These are phyloP conservation scores for Epizoanthus rinbou DNA, from an alignment of 92 coral and sea anemone species.

Conservation along the genomic window DNA sequence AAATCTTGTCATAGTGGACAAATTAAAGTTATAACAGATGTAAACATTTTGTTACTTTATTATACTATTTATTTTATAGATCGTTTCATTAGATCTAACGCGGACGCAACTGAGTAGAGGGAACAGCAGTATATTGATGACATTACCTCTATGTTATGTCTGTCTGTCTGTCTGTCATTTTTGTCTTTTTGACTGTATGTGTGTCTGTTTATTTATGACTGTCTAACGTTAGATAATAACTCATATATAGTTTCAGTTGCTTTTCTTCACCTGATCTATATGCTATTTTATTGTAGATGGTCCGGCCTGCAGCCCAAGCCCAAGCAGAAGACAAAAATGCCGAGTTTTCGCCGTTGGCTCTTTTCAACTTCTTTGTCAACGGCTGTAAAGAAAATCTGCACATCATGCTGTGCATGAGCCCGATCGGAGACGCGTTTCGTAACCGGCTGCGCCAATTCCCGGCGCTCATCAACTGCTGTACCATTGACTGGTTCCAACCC, in stretches of 20 bases:
- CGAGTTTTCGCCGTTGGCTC: constrained; percentile 95
- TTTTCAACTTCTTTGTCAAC: constrained; percentile 96
- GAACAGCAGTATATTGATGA: not conserved
- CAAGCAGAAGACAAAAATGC: constrained; percentile 98
- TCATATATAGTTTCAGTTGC: not conserved
- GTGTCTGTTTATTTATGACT: no score
- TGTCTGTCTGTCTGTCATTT: no score
- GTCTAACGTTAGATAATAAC: no score
- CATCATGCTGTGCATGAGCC: constrained; percentile 99
- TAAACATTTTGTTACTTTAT: no score
- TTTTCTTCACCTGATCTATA: not conserved
- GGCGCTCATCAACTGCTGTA: constrained; percentile 97
- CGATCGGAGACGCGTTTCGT: constrained; percentile 98
- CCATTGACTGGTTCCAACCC: constrained; percentile 99
- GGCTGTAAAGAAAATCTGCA: constrained; percentile 98
- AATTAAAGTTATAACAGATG: no score
- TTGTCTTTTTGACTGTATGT: no score
- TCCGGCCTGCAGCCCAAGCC: constrained; percentile 97
- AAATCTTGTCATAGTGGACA: no score
- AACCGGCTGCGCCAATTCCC: constrained; percentile 98
- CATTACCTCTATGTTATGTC: not conserved
- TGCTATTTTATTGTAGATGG: constrained; percentile 63
- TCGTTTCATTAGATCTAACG: no score
- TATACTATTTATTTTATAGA: no score
- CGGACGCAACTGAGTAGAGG: not conserved